Conservation (phyloP, 53 echinoderm and acorn worm genomes). For the Pentamera pediparva region DNA sequence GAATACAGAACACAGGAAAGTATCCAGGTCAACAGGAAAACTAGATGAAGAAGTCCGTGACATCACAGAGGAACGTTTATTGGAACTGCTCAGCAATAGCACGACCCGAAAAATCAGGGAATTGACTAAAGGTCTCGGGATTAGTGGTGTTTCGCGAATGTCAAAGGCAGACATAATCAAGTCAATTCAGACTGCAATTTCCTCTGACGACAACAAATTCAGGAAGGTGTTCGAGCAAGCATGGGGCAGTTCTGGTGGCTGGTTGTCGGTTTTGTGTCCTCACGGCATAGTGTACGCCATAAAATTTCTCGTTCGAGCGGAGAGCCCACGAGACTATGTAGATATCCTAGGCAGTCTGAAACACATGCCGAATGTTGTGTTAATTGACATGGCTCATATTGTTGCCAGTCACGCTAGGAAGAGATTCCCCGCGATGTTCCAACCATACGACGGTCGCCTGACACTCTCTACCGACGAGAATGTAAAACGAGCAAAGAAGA, state of each 20-base stretch:
- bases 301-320: conserved; percentile 11
- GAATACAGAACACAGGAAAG: conserved; percentile 22
- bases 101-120: background rate
- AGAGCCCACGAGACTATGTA: conserved; percentile 17
- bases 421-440: background rate
- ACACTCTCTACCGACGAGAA: background rate
- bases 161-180: background rate
- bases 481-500: background rate
- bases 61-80: background rate
- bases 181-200: background rate
- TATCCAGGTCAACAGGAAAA: background rate
- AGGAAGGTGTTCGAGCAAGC: conserved; percentile 23
- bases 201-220: background rate
- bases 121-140: conserved; percentile 1
- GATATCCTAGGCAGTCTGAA: background rate
- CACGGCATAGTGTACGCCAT: conserved; percentile 15
- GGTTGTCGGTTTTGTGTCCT: conserved; percentile 2
- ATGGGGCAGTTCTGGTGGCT: conserved; percentile 15
- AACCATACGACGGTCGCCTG: background rate
- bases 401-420: conserved; percentile 20
- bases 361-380: background rate
- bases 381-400: conserved; percentile 34
- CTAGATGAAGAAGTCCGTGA: conserved; percentile 8
- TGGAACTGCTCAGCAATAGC: background rate
- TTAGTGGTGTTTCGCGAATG: background rate